These are phyloP conservation scores for Hypotaenidia philippensis DNA, from an alignment of 2,797 vertebrate genomes.

Conservation along the genomic window DNA sequence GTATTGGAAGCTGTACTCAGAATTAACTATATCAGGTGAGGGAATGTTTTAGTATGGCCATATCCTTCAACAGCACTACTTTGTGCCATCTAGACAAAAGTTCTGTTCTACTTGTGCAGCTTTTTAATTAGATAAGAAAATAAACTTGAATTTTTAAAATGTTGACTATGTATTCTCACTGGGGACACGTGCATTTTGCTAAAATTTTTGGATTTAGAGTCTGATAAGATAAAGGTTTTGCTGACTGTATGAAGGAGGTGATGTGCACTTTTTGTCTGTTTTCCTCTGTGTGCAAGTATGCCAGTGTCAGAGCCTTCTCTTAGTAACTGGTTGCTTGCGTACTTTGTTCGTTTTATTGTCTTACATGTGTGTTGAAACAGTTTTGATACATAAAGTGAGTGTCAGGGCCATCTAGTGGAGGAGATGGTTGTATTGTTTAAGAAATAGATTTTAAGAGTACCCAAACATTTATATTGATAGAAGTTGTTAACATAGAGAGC, in stretches of 20 bases:
- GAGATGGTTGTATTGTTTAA: neutral
- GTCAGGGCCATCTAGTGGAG: conserved; percentile 64
- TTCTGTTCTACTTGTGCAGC: neutral
- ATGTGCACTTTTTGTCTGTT: neutral
- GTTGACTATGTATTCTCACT: neutral
- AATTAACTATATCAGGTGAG: neutral
- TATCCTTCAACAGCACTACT: neutral
- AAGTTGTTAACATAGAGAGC: neutral
- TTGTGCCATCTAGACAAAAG: neutral
- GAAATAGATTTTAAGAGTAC: neutral
- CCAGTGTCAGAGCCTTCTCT: neutral
- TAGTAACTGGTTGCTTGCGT: neutral
- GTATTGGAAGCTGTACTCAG: neutral
- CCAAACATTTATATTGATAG: neutral
- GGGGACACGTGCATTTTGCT: neutral
- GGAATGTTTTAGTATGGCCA: neutral
- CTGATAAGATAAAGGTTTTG: neutral
- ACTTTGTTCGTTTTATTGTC: neutral
- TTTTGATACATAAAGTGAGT: neutral
- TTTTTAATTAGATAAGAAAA: neutral
- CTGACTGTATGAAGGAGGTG: neutral
- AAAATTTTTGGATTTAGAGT: neutral
- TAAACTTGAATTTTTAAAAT: neutral
- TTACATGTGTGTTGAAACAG: neutral
- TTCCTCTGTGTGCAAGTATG: neutral